These are phyloP conservation scores for Vireo altiloquus DNA, from an alignment of 2,113 vertebrate genomes.

Conservation along the genomic window DNA sequence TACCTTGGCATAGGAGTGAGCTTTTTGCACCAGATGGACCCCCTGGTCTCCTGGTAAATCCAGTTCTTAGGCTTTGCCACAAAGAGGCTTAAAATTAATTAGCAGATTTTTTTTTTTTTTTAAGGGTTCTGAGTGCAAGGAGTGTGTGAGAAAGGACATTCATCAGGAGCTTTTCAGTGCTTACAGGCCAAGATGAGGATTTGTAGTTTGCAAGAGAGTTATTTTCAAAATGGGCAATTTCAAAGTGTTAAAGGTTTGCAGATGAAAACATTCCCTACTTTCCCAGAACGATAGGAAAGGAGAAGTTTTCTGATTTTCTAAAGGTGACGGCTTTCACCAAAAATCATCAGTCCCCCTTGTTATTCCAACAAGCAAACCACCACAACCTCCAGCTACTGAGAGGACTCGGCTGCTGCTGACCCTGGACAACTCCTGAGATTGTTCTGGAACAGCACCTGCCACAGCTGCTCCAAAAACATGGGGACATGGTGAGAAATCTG, in stretches of 20 bases:
- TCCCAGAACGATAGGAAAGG: background rate
- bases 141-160: constrained; percentile 21
- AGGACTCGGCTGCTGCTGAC: background rate
- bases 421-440: background rate
- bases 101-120: constrained; percentile 34
- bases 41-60: constrained; percentile 59
- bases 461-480: background rate
- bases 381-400: background rate
- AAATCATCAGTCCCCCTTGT: background rate
- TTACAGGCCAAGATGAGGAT: background rate
- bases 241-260: background rate
- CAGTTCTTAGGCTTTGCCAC: constrained; percentile 59
- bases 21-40: constrained; percentile 66
- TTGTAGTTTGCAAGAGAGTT: background rate
- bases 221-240: background rate
- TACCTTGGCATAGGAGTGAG: background rate
- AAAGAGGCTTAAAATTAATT: constrained; percentile 73
- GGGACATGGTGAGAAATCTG: background rate
- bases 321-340: background rate
- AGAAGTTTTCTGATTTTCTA: background rate
- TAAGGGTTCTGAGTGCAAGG: background rate
- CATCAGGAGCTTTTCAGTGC: constrained; percentile 8
- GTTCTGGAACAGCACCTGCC: background rate
- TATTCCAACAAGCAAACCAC: background rate
- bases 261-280: background rate